Base-by-base conservation (phyloP, 1,140 invertebrate species). In the Archivesica marissinica region DNA sequence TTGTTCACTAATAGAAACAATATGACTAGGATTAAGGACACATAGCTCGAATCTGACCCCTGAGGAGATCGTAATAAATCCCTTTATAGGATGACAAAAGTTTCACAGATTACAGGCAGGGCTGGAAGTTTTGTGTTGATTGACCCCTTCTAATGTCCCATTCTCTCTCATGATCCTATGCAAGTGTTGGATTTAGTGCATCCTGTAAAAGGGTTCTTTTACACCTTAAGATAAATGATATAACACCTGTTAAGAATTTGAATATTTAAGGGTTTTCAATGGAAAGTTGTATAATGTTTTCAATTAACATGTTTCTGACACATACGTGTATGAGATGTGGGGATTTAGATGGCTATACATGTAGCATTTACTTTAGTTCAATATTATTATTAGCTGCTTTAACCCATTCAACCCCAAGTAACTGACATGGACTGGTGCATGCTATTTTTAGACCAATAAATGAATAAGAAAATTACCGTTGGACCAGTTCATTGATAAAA, bases 41-140 rank as follows among this genome's bases (percentile, higher is more conserved):
- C 41, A 38, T 47, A 23, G 23, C 20, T 9, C 7, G 38, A 41
- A 28, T 1, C 30, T 2, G 41, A 2, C 38, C 23, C 66, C 41
- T 44, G 33, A 3, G 3, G 38, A n/a, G 66, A 39, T n/a, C 33
- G 66, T 38, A 70, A 70, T 44, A 70, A 47, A 70, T 70, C 41
- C 66, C 66, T 44, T 23, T 70, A 44, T 23, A 41, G 25, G 11
- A 15, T 44, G 47, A 38, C 41, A 70, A 44, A 30, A 39, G 25
- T 70, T 70, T 70, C 66, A 70, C 66, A 70, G 66, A 70, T 70
- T 70, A 70, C 41, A 47, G 30, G 38, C 38, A 20, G 38, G 30
- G 59, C 30, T 64, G 59, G 59, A 64, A 30, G 33, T 17, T 35
- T 64, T 64, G 59, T 64, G 15, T 7, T 9, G 23, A 25, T 4